These are phyloP conservation scores for Danionella cerebrum DNA, from an alignment of 2,113 vertebrate genomes.

Conservation along the genomic window DNA sequence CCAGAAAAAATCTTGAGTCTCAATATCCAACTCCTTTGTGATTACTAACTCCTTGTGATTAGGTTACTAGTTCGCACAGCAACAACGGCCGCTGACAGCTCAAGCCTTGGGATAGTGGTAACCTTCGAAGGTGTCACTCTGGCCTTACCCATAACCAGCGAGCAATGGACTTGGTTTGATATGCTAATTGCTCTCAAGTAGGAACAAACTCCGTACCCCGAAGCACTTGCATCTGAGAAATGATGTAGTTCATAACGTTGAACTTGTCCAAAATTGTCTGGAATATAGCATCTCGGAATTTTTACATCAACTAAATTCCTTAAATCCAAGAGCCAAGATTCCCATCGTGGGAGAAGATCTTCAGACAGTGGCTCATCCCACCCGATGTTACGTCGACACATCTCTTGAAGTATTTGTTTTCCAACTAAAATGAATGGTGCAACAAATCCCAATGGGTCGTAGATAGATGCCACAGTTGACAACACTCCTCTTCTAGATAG, in stretches of 20 bases:
- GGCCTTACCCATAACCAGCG: constrained; percentile 1
- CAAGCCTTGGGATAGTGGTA: constrained; percentile 4
- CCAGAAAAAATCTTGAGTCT: neutral
- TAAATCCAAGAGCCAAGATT: constrained; percentile 5
- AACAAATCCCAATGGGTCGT: constrained; percentile 5
- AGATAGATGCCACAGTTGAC: constrained; percentile 15
- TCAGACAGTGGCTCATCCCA: neutral
- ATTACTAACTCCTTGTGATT: neutral
- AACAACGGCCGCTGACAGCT: constrained; percentile 4
- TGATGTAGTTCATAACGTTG: constrained; percentile 12
- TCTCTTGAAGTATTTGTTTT: constrained; percentile 21
- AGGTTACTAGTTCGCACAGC: neutral
- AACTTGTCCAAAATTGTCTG: neutral
- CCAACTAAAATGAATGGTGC: constrained; percentile 3
- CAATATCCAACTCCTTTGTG: neutral
- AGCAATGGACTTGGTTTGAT: constrained; percentile 9
- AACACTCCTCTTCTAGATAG: constrained; percentile 24
- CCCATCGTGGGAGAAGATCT: neutral
- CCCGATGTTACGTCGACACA: neutral
- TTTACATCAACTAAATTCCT: constrained; percentile 5
- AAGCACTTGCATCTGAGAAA: constrained; percentile 16
- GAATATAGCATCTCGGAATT: neutral
- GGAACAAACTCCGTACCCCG: neutral
- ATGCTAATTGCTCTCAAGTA: constrained; percentile 4
- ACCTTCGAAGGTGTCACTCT: constrained; percentile 8